Evolutionary conservation across 2,888 invertebrate species (phyloP).

Genomic region (Philopedon plagiatum): DNA sequence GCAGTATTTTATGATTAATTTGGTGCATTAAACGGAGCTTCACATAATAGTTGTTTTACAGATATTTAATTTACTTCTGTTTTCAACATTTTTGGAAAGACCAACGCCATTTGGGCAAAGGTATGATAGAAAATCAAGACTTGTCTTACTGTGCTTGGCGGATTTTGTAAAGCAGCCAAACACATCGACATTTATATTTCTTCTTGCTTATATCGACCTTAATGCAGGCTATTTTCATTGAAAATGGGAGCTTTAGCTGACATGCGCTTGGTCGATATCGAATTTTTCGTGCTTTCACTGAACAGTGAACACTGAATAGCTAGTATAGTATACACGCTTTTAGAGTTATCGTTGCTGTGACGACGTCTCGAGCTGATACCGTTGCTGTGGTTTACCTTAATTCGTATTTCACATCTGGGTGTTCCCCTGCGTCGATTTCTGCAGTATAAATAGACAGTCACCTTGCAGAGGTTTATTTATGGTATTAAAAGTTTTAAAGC

Average conservation of each 20-base stretch:
- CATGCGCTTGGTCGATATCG: not conserved
- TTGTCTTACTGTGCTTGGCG: too few species aligned
- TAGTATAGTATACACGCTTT: too few species aligned
- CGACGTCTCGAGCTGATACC: not conserved
- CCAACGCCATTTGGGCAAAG: too few species aligned
- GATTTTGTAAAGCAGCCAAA: not conserved
- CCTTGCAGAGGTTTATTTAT: too few species aligned
- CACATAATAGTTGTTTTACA: too few species aligned
- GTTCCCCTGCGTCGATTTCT: not conserved
- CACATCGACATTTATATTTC: slow-evolving; percentile 2
- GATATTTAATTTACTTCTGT: too few species aligned
- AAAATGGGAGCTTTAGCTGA: not conserved
- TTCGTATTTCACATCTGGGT: not conserved
- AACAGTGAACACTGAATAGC: not conserved
- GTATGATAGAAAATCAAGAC: too few species aligned
- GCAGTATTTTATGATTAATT: too few species aligned
- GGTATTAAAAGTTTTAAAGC: too few species aligned
- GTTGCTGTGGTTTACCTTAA: not conserved
- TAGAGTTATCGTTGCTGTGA: not conserved
- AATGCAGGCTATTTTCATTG: not conserved
- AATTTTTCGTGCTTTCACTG: not conserved
- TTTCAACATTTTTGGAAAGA: too few species aligned
- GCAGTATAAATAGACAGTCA: not conserved
- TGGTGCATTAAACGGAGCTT: too few species aligned
- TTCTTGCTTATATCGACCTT: not conserved